Evolutionary conservation across 2,113 vertebrate genomes (phyloP), one percentile per base, ranked within the genome.

Genomic region (Mesitornis unicolor): DNA sequence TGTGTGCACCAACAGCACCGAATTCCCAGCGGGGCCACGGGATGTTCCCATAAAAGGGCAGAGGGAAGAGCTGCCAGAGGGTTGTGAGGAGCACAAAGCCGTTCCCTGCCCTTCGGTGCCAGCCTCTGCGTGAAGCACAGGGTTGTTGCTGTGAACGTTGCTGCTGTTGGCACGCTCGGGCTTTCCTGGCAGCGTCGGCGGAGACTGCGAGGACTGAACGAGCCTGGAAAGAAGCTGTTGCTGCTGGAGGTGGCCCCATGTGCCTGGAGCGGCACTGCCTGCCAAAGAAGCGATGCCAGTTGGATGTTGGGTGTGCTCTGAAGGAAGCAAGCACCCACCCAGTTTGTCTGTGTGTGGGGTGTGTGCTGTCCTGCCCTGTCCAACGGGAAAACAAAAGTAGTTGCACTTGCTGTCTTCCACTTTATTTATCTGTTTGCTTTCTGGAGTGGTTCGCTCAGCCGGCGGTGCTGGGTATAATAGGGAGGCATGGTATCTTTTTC

Each of bases 1-100:
- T 87, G 31, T 38, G 35, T 93, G 40, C 78, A 75, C 84, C 70
- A 82, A 70, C 29, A 95, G 70, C 89, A 86, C 75, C 68, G 0
- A 47, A 33, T 95, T 94, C 87, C 89, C 47, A 10, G 73, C 5
- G 5, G 81, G 91, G 61, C 94, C 83, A n/a, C 1, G 84, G 84
- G 70, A 84, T 93, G 67, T 94, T 96, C 93, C 93, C 94, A 79
- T 87, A 93, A 93, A 93, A 96, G 94, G 93, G 91, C 93, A 94
- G 89, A 95, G 76, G 96, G 91, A 91, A 95, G 59, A 78, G 91
- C 79, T 95, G 71, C 42, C 56, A 70, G 88, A 71, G 83, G 68
- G 71, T 40, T 90, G 70, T 26, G 16, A 56, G 59, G 89, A 85
- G 95, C 1, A 5, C 31, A 5, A 82, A 92, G 93, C 82, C 33